These are phyloP conservation scores for Toxotes jaculatrix DNA, from an alignment of 2,113 vertebrate genomes.

Conservation along the genomic window DNA sequence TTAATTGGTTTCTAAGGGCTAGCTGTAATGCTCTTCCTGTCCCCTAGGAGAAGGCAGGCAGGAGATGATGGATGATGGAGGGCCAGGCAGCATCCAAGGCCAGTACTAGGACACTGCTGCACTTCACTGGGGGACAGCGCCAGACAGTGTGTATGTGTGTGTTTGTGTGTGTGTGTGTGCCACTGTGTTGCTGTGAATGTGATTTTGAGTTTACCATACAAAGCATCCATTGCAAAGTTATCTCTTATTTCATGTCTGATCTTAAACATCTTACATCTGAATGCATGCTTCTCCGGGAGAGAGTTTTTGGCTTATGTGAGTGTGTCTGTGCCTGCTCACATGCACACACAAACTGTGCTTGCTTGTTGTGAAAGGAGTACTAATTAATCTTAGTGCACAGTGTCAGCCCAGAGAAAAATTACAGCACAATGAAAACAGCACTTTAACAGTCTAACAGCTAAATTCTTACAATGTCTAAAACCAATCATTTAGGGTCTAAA, in stretches of 20 bases:
- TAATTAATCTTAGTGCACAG: constrained; percentile 54
- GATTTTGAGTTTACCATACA: constrained; percentile 21
- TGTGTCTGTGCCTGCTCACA: neutral
- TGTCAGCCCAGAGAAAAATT: constrained; percentile 34
- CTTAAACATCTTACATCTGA: constrained; percentile 17
- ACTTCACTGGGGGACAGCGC: constrained; percentile 28
- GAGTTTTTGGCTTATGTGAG: neutral
- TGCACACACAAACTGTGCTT: constrained; percentile 2
- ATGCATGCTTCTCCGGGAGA: neutral
- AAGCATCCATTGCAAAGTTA: neutral
- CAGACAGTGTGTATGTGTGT: constrained; percentile 5
- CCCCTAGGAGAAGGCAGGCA: constrained; percentile 70
- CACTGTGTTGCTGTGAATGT: constrained; percentile 2
- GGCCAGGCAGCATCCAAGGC: constrained; percentile 73
- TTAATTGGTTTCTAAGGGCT: constrained; percentile 84
- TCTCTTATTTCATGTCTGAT: constrained; percentile 13
- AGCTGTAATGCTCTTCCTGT: constrained; percentile 68
- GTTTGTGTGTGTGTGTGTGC: constrained; percentile 1
- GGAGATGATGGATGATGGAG: constrained; percentile 80
- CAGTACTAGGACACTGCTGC: constrained; percentile 68
- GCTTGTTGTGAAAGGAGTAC: constrained; percentile 30
- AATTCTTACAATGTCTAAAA: constrained; percentile 49
- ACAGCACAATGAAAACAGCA: constrained; percentile 43
- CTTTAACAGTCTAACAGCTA: constrained; percentile 29
- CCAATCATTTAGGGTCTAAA: constrained; percentile 41